phyloP scores from a whole-genome alignment of 2,113 vertebrate species.

The Nannospalax galili region DNA sequence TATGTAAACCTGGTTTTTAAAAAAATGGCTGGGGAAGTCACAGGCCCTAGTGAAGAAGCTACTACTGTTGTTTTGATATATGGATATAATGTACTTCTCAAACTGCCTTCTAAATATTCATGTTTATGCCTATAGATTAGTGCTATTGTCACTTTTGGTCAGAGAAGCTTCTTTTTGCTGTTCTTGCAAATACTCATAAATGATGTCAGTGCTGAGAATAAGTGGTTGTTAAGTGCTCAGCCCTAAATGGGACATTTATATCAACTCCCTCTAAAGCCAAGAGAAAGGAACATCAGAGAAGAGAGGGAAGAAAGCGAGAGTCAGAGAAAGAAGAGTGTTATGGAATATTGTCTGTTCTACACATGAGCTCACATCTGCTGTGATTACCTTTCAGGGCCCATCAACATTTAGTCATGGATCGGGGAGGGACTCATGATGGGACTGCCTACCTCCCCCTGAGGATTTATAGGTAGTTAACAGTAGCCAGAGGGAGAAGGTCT shows the following conservation, averaged over 20 bases:
- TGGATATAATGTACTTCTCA: no score
- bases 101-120: background rate
- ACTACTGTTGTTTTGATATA: background rate
- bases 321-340: background rate
- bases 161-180: background rate
- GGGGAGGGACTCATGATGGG: background rate
- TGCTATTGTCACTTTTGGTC: background rate
- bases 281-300: background rate
- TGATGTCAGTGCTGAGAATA: background rate
- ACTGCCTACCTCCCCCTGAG: background rate
- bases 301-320: background rate
- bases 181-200: background rate
- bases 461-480: background rate
- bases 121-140: background rate
- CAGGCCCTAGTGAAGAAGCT: background rate
- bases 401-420: background rate
- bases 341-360: background rate
- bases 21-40: background rate
- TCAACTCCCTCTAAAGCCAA: no score
- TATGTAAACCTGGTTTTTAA: background rate
- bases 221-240: no score
- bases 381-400: background rate
- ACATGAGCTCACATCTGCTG: background rate
- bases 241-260: background rate
- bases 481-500: background rate